These are phyloP conservation scores for Pristionchus maxplancki DNA, from an alignment of 2,888 invertebrate genomes.

Conservation along the genomic window DNA sequence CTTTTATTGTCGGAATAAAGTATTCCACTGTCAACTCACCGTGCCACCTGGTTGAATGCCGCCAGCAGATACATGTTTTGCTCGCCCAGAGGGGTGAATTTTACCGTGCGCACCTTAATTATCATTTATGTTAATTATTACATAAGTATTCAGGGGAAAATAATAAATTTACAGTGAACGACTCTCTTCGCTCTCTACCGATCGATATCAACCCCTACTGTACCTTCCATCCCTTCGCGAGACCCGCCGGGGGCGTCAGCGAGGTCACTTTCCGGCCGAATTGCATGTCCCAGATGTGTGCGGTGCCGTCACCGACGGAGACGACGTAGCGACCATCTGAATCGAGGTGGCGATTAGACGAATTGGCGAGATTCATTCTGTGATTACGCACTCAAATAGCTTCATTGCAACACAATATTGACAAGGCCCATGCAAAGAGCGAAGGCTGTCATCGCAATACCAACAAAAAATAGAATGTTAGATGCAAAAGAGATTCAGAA, in stretches of 20 bases:
- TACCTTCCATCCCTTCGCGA: slow-evolving; percentile 61
- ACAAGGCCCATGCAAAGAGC: too few species aligned
- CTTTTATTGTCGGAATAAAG: background rate
- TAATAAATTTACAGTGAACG: too few species aligned
- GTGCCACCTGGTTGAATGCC: slow-evolving; percentile 67
- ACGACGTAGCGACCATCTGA: slow-evolving; percentile 47
- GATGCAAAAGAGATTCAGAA: too few species aligned
- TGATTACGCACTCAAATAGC: background rate
- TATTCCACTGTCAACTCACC: background rate
- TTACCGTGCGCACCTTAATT: slow-evolving; percentile 66
- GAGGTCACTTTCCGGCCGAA: slow-evolving; percentile 61
- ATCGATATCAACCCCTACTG: background rate
- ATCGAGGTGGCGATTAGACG: background rate
- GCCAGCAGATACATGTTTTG: slow-evolving; percentile 63
- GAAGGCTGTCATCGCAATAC: too few species aligned
- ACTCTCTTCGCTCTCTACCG: too few species aligned
- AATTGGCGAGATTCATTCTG: too few species aligned
- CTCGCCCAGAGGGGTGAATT: slow-evolving; percentile 64
- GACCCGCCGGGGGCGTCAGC: slow-evolving; percentile 59
- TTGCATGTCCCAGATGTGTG: slow-evolving; percentile 63
- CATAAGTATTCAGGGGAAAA: too few species aligned
- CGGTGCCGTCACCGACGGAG: slow-evolving; percentile 62
- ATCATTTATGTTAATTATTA: background rate
- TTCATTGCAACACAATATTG: background rate
- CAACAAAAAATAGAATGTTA: too few species aligned